Percentiles rank a stretch among this genome's conserved stretches.
These are phyloP conservation scores for Pharmacophagus antenor DNA, from an alignment of 2,888 invertebrate genomes.

Conservation along the genomic window DNA sequence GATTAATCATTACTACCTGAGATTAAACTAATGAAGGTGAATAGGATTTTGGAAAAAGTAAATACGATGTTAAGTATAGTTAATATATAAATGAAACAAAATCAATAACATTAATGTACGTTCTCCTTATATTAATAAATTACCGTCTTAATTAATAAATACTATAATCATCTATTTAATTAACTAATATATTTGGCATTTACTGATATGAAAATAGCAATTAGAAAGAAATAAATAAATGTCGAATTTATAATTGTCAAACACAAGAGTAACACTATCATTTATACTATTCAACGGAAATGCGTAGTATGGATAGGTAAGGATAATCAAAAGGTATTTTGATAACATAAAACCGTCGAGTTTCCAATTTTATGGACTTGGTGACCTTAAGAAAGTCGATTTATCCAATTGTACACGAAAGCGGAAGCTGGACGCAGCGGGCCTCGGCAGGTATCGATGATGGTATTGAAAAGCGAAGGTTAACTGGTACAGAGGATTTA, in stretches of 20 bases:
- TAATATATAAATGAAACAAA: too few relatives aligned
- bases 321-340: constrained; percentile 59
- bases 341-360: constrained; percentile 62
- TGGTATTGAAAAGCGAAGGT: constrained; percentile 61
- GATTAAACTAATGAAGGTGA: not conserved
- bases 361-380: constrained; percentile 72
- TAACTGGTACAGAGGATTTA: constrained; percentile 61
- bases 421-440: constrained; percentile 61
- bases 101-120: too few relatives aligned
- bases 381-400: constrained; percentile 69
- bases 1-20: not conserved
- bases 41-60: too few relatives aligned
- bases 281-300: constrained; percentile 71
- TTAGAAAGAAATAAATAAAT: constrained; percentile 52
- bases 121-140: too few relatives aligned
- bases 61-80: too few relatives aligned
- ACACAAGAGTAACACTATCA: constrained; percentile 74
- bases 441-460: constrained; percentile 43
- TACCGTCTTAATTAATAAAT: too few relatives aligned
- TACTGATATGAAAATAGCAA: constrained; percentile 41
- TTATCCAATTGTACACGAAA: constrained; percentile 58
- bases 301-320: constrained; percentile 64
- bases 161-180: too few relatives aligned
- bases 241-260: constrained; percentile 16
- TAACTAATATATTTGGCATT: not conserved